Base-by-base conservation (phyloP, 2,888 invertebrate genomes). In the Eupsilia transversa region DNA sequence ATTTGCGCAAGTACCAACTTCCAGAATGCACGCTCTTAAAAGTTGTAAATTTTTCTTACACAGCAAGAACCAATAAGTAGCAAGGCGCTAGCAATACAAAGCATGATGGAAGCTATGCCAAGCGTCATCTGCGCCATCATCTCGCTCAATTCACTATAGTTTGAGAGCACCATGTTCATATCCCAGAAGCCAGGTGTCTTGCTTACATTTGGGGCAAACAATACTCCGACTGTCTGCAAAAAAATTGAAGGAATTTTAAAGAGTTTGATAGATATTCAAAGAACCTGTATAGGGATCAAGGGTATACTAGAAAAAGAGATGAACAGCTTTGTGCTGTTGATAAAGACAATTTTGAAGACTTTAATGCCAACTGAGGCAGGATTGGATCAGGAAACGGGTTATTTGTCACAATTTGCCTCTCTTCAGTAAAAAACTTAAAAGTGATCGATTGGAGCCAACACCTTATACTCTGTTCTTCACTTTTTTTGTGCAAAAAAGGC, bases 161-260 rank as follows among this genome's bases (percentile, higher is more conserved):
- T 92, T 9, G 91, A 89, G 0, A 94, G 83, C 0, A 94, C 88
- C 0, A 87, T 77, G 3, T 91, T 88, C 90, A 94, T 85, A 56
- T 91, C 91, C 93, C 93, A 94, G 72, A 91, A 93, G 0, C 94
- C 93, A 9, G 88, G 91, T 0, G 91, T 70, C 17, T 93, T 90
- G 33, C 83, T 91, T 30, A 94, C 90, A 74, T 95, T 95, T 3
- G 95, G 95, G 0, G 93, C 95, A 41, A 94, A 92, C 3, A 93
- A 75, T 0, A 94, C 35, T 0, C 95, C 95, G 0, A 92, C 82
- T 1, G 91, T 35, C 95, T 95, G 85, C n/a, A 73, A 77, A 17
- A 57, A n/a, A 65, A 65, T 35, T 63, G 10, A 41, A 41, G 6
- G 5, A 27, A 0, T 61, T 61, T 38, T 2, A 38, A n/a, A 60